Conservation (phyloP, 2,797 vertebrate genomes). For the Chrysolophus pictus region DNA sequence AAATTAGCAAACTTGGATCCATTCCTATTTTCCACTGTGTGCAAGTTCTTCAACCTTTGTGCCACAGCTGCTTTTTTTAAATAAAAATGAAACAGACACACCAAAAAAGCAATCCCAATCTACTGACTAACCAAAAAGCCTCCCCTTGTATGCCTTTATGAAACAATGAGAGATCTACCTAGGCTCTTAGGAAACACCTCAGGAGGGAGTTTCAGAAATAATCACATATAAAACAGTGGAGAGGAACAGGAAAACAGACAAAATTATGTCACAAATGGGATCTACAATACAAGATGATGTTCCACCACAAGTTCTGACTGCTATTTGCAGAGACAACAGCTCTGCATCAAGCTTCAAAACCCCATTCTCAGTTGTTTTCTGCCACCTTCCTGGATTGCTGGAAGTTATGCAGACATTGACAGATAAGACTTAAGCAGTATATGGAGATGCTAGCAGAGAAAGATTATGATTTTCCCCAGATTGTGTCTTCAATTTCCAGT, state of each 20-base stretch:
- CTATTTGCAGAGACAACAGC: background rate
- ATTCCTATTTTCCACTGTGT: background rate
- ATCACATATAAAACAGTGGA: background rate
- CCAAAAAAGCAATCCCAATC: background rate
- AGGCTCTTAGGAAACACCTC: background rate
- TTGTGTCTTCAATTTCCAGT: background rate
- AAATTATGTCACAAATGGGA: background rate
- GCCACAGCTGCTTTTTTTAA: background rate
- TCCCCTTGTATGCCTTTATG: background rate
- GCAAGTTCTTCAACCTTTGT: background rate
- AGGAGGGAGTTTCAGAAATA: background rate
- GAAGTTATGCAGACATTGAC: background rate
- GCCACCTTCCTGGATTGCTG: background rate
- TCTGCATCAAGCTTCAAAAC: background rate
- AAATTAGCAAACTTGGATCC: background rate
- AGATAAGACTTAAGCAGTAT: background rate
- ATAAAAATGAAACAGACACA: background rate
- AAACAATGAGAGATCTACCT: background rate
- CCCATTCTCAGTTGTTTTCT: background rate
- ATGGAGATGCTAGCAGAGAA: background rate
- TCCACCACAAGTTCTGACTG: background rate
- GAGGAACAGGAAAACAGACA: background rate
- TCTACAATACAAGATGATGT: background rate
- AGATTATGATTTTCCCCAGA: background rate
- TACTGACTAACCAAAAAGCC: background rate